A percentile compares a stretch with the other conserved stretches of the same genome.
These are phyloP conservation scores for Eupithecia subumbrata DNA, from an alignment of 2,888 invertebrate genomes.

Conservation along the genomic window DNA sequence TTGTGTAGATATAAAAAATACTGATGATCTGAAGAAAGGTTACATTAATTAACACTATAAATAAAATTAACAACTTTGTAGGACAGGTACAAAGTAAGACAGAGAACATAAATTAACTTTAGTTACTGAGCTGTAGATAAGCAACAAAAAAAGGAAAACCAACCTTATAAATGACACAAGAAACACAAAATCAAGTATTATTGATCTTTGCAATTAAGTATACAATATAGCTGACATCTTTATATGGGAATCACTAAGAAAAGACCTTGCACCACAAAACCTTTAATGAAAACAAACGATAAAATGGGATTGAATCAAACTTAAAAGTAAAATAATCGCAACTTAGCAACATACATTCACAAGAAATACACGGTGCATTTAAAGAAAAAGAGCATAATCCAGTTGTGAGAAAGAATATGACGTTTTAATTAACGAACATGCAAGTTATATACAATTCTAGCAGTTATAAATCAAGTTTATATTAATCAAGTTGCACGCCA, in stretches of 20 bases:
- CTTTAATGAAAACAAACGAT: neutral
- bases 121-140: neutral
- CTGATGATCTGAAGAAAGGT: neutral
- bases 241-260: neutral
- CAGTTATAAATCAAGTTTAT: no score
- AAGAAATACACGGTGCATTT: slow-evolving; percentile 9
- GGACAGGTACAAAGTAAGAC: neutral
- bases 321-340: neutral
- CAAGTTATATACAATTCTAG: neutral
- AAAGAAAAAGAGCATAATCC: slow-evolving; percentile 38
- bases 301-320: neutral
- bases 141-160: neutral
- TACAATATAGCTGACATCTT: neutral
- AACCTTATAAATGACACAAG: neutral
- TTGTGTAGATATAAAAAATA: neutral
- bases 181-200: neutral
- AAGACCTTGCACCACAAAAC: neutral
- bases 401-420: slow-evolving; percentile 52
- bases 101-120: neutral
- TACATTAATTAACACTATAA: neutral
- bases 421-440: slow-evolving; percentile 54
- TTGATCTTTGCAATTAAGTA: neutral
- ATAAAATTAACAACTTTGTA: neutral
- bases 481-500: slow-evolving; percentile 47
- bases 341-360: neutral